A percentile compares a stretch with the other conserved stretches of the same genome.
These are phyloP conservation scores for Periphyllus acericola DNA, from an alignment of 2,888 invertebrate species.

Conservation along the genomic window DNA sequence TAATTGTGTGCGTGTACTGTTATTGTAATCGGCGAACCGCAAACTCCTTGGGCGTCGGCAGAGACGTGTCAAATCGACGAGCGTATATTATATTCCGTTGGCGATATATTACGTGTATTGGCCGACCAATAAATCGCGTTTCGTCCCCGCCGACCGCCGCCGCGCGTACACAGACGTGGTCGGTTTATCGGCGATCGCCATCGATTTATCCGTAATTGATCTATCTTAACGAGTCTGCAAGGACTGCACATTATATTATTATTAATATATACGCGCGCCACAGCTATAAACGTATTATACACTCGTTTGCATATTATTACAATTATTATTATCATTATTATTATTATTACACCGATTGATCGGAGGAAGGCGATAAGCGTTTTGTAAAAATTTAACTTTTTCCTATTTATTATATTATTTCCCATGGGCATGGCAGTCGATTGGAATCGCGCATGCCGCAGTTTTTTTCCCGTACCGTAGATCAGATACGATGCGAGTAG, in stretches of 20 bases:
- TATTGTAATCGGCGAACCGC: too few species aligned
- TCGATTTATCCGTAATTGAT: slow-evolving; percentile 20
- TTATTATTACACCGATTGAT: not conserved
- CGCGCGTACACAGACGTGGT: not conserved
- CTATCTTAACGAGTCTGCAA: not conserved
- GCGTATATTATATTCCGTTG: not conserved
- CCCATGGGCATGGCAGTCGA: not conserved
- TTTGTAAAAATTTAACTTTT: not conserved
- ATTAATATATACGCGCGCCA: not conserved
- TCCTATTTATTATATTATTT: not conserved
- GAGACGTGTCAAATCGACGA: not conserved
- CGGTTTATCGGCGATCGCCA: not conserved
- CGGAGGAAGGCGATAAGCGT: not conserved
- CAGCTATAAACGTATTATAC: not conserved
- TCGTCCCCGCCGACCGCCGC: not conserved
- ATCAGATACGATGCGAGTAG: not conserved
- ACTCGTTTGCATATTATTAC: not conserved
- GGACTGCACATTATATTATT: not conserved
- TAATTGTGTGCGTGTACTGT: too few species aligned
- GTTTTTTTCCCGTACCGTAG: not conserved
- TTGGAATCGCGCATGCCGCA: not conserved
- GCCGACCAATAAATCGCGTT: not conserved
- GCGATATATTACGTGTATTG: not conserved
- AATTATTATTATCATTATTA: not conserved
- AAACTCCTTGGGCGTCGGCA: not conserved